Base-by-base conservation (phyloP, 1,140 invertebrate genomes). In the Aphidius ervi region DNA sequence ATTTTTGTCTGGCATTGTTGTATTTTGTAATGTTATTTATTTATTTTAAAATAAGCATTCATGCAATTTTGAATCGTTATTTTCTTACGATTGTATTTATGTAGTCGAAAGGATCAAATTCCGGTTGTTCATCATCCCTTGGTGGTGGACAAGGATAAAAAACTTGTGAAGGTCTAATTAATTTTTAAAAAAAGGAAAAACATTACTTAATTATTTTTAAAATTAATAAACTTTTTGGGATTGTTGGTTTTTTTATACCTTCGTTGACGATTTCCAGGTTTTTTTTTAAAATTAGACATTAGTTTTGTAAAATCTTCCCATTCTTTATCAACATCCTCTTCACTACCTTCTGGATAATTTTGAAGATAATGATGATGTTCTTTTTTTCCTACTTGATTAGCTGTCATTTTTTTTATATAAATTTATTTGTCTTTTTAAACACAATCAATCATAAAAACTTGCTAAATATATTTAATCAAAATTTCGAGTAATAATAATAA, bases 111-210 rank as follows among this genome's bases (percentile, higher is more conserved):
- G 82, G 82, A 73, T 80, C 78, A 65, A 80, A 78, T 56, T 79
- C 82, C 60, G 82, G 82, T 39, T 78, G 77, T 43, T 85, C 83
- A 63, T 82, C 77, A 46, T 84, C 82, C 45, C 71, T 70, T 5
- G 83, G 81, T 37, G 85, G 83, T 55, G 86, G 86, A 68, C 84
- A 86, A 9, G 86, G 86, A 75, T 87, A 87, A 72, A 87, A 87
- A 10, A 84, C 81, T 74, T 85, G 82, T 10, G 82, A 81, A 9
- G 82, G 80, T 68, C 78, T 80, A 63, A 49, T 59, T 58, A 9
- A 39, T 43, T 9, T 7, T 43, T 43, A 43, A 43, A 6, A 43
- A 43, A 43, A 43, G 9, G 42, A 66, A 61, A 58, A 65, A 52
- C 2, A 31, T 39, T 23, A 23, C 16, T 52, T 20, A 39, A 31